Evolutionary conservation across 2,888 invertebrate genomes (phyloP).

Genomic region (Drosophila pseudotalamancana): DNA sequence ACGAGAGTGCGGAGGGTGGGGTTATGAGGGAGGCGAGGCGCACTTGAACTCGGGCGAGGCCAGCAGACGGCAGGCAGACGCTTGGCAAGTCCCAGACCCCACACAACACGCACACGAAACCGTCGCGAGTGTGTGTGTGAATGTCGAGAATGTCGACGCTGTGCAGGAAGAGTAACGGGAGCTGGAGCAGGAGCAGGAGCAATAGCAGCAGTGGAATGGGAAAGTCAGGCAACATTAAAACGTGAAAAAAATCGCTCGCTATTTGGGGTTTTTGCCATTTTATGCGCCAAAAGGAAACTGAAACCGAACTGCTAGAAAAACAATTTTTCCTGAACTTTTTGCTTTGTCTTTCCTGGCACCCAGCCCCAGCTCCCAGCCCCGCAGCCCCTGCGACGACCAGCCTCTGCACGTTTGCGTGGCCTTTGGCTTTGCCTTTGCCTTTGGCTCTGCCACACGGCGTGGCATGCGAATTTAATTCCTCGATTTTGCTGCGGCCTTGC

Average conservation of each 20-base stretch:
- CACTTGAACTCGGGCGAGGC: slow-evolving; percentile 67
- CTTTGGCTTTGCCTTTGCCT: slow-evolving; percentile 54
- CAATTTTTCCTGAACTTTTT: slow-evolving; percentile 73
- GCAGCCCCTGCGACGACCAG: slow-evolving; percentile 2
- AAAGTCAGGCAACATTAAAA: slow-evolving; percentile 63
- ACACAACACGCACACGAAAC: slow-evolving; percentile 57
- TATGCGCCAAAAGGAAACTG: slow-evolving; percentile 58
- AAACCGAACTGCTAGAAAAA: slow-evolving; percentile 70
- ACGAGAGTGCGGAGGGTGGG: neutral
- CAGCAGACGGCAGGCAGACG: slow-evolving; percentile 75
- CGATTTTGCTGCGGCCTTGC: slow-evolving; percentile 78
- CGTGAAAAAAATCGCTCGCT: slow-evolving; percentile 76
- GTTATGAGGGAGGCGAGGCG: slow-evolving; percentile 24
- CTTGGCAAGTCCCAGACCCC: slow-evolving; percentile 42
- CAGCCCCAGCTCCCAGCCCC: neutral
- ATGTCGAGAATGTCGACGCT: slow-evolving; percentile 28
- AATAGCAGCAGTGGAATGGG: slow-evolving; percentile 1
- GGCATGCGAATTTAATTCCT: slow-evolving; percentile 71
- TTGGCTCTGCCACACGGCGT: slow-evolving; percentile 57
- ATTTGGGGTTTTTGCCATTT: slow-evolving; percentile 67
- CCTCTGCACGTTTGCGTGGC: slow-evolving; percentile 58
- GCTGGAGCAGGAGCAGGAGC: slow-evolving; percentile 2
- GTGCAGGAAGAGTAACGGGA: slow-evolving; percentile 15
- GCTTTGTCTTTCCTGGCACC: slow-evolving; percentile 50
- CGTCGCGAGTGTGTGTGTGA: slow-evolving; percentile 28